Evolutionary conservation across 2,113 vertebrate genomes (phyloP), one percentile per base, ranked within the genome.

Genomic region (Brachyistius frenatus): DNA sequence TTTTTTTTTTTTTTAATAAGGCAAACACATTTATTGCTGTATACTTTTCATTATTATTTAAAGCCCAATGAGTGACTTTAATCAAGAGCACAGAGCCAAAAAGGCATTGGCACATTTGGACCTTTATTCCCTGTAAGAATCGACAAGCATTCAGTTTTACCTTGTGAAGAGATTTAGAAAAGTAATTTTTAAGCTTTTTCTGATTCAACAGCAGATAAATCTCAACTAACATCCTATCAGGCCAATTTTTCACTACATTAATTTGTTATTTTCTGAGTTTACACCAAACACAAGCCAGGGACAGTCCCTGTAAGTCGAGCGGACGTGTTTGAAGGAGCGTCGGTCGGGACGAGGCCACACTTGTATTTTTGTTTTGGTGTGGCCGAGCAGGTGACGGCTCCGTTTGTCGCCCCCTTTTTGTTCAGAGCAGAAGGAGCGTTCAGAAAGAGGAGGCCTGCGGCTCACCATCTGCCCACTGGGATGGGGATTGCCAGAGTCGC

Each of bases 391-490:
- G 89, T 89, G 91, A 89, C 31, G 16, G 65, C 85, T 81, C 91
- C 62, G 85, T 84, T 91, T 89, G 77, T 81, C 76, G 64, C 82
- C 90, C 86, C 86, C 80, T 90, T 86, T 23, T 87, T 77, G 88
- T 88, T 88, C 56, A 15, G 69, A 87, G 81, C 87, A 89, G 93
- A 93, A 93, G 92, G 85, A 82, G 54, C 57, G 73, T 80, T 77
- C 65, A 78, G 88, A 80, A 61, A 74, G 85, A 57, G 80, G 66
- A 62, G 83, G 84, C 93, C 92, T 87, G 90, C 73, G 89, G 93
- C 58, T 93, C 64, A n/a, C 93, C 93, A 93, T 93, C 92, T 93
- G 93, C 89, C 76, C 86, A 70, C 75, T 56, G 81, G 30, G 81
- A 57, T 16, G 9, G 79, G 85, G 65, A 81, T 47, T 67, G 80